phyloP scores from a whole-genome alignment of 2,113 vertebrate genomes.

The Oreochromis niloticus region DNA sequence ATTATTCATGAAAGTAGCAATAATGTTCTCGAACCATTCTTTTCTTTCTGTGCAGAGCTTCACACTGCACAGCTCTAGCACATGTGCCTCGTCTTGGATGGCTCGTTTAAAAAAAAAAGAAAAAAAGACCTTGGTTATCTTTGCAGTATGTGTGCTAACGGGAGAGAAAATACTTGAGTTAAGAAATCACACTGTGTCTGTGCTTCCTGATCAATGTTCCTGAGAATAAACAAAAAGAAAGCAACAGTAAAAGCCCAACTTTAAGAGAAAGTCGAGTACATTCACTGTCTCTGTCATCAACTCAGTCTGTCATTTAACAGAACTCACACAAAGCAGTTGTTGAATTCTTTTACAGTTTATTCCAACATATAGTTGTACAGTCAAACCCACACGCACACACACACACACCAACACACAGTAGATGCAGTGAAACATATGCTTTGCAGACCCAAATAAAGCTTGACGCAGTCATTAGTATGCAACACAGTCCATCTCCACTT shows the following conservation, averaged over 20 bases:
- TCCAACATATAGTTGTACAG: background rate
- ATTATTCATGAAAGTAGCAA: slow-evolving; percentile 41
- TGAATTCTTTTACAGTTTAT: background rate
- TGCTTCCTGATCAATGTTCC: slow-evolving; percentile 6
- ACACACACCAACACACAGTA: background rate
- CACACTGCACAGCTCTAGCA: background rate
- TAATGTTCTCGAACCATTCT: slow-evolving; percentile 6
- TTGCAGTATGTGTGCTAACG: background rate
- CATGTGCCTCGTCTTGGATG: background rate
- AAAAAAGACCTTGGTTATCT: background rate
- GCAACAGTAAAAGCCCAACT: background rate
- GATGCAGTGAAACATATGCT: background rate
- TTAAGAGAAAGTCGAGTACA: background rate
- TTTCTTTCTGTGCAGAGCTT: background rate
- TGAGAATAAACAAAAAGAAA: background rate
- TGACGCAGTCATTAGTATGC: slow-evolving; percentile 18
- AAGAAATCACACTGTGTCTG: background rate
- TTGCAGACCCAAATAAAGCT: background rate
- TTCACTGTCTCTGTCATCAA: background rate
- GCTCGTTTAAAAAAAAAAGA: background rate
- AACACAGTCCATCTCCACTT: background rate
- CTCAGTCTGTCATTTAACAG: background rate
- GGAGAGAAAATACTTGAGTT: background rate
- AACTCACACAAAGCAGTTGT: slow-evolving; percentile 2
- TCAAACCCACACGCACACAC: too few relatives aligned